phyloP scores from a whole-genome alignment of 2,113 vertebrate genomes.

The Notechis scutatus region DNA sequence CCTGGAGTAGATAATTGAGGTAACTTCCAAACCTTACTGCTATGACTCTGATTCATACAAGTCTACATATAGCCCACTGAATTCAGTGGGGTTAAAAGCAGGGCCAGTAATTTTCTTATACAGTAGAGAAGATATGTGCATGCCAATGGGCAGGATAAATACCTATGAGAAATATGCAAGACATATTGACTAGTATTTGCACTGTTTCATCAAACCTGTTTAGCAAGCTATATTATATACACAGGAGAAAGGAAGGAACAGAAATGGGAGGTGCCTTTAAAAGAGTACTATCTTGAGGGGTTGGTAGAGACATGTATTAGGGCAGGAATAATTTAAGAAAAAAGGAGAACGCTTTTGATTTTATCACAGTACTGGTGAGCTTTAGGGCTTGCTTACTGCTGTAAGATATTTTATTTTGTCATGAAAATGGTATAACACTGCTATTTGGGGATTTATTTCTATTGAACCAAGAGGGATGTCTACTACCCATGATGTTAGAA shows the following conservation, averaged over 20 bases:
- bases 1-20: not conserved
- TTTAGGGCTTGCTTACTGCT: not conserved
- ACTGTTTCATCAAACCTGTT: not conserved
- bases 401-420: not conserved
- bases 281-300: conserved; percentile 11
- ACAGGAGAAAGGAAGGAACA: not conserved
- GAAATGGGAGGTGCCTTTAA: conserved; percentile 25
- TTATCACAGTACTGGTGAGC: not conserved
- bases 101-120: not conserved
- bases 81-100: not conserved
- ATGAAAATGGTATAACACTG: not conserved
- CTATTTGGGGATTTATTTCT: not conserved
- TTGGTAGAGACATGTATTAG: not conserved
- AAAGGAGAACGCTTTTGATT: not conserved
- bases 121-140: not conserved
- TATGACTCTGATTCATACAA: not conserved
- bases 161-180: not conserved
- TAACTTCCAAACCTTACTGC: not conserved
- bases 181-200: fast-evolving
- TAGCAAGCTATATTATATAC: not conserved
- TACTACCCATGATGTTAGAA: not conserved
- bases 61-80: not conserved
- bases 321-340: not conserved
- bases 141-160: not conserved
- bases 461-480: not conserved